Base-by-base conservation (phyloP, 2,888 invertebrate genomes). In the Aromia moschata region DNA sequence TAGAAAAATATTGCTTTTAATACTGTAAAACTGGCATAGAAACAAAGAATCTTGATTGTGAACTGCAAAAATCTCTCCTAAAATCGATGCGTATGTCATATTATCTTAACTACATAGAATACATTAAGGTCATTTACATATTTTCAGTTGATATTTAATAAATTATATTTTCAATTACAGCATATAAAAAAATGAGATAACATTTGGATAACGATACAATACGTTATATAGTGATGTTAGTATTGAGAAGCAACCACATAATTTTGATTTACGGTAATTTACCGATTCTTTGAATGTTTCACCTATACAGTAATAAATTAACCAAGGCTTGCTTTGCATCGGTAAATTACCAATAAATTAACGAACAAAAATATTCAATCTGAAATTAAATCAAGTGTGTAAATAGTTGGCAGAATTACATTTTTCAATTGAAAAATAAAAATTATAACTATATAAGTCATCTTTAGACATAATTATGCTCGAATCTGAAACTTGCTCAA, bases 51-150 rank as follows among this genome's bases (percentile, higher is more conserved):
- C 10, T 11, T 11, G 10, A 7, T 33, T 5, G 10, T 10, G n/a
- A 11, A 5, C 2, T 33, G n/a, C 33, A n/a, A 11, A 33, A 41
- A 41, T 18, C 12, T 36, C 17, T 36, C 20, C 37, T 15, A 12
- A 10, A n/a, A 38, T 5, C 37, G 20, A 9, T 49, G 49, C 14
- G 17, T 17, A 20, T 49, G 37, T 37, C 16, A 45, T 25, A 20
- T 37, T 18, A 37, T 36, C 47, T 47, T 47, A 49, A 49, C 38
- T 49, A 49, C 38, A 49, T 37, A 49, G 49, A 49, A 36, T 49
- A 49, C 38, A 49, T 49, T 46, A 46, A 46, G 36, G 16, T 33
- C 46, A 46, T 46, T 46, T 49, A 49, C 49, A 49, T 49, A 49
- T 38, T 49, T 49, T 49, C 49, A 49, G 12, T 49, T 46, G 33